Percentiles rank a stretch among this genome's conserved stretches.
Evolutionary conservation across 2,797 vertebrate species (phyloP).

Genomic region (Meda fulgida): DNA sequence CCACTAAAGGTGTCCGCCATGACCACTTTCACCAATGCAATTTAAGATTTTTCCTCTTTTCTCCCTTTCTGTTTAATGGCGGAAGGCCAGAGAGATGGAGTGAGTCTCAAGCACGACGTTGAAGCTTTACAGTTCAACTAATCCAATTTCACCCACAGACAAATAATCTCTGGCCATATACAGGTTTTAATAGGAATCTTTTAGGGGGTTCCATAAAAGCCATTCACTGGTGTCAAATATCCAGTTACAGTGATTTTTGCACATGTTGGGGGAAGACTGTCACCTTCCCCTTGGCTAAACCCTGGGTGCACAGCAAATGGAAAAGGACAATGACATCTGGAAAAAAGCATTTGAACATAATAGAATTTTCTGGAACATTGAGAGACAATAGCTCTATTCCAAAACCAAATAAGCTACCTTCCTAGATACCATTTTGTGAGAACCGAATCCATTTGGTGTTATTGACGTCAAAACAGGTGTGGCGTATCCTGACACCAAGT

Average conservation of each 20-base stretch:
- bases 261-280: constrained; percentile 24
- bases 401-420: constrained; percentile 13
- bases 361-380: constrained; percentile 28
- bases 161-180: constrained; percentile 74
- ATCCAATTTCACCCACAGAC: constrained; percentile 78
- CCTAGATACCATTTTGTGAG: constrained; percentile 4
- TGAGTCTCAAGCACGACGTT: constrained; percentile 37
- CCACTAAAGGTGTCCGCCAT: constrained; percentile 73
- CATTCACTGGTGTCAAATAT: constrained; percentile 69
- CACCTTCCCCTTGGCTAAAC: constrained; percentile 36
- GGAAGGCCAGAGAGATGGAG: constrained; percentile 47
- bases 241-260: constrained; percentile 71
- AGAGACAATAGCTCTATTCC: constrained; percentile 61
- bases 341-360: constrained; percentile 33
- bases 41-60: constrained; percentile 65
- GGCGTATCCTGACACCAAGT: background rate
- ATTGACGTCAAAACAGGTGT: background rate
- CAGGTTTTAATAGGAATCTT: constrained; percentile 66
- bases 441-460: background rate
- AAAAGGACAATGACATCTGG: constrained; percentile 34
- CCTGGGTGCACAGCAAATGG: constrained; percentile 30
- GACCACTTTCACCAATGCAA: constrained; percentile 74
- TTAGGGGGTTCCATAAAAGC: constrained; percentile 72
- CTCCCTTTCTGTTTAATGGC: constrained; percentile 69
- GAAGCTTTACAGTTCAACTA: constrained; percentile 71